Conservation (phyloP, 2,113 vertebrate species). For the Nycticebus coucang region DNA sequence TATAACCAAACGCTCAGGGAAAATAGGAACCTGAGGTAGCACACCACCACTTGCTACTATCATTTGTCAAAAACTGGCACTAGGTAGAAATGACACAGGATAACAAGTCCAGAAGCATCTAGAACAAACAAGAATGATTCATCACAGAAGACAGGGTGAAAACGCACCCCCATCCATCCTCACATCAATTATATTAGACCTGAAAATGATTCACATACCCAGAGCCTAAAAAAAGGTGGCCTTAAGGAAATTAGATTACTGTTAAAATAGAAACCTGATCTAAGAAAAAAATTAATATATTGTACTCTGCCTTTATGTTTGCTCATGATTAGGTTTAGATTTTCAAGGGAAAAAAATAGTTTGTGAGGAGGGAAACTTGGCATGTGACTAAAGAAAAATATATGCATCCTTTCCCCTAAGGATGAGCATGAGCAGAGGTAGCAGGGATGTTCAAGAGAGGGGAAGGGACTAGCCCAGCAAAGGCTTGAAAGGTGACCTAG, state of each 20-base stretch:
- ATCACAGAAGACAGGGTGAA: constrained; percentile 64
- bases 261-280: constrained; percentile 35
- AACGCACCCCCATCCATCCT: constrained; percentile 40
- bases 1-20: constrained; percentile 67
- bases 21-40: constrained; percentile 70
- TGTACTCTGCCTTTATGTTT: background rate
- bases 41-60: constrained; percentile 45
- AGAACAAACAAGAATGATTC: constrained; percentile 80
- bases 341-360: background rate
- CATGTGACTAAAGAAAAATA: constrained; percentile 23
- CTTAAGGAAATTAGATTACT: background rate
- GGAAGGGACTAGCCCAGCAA: background rate
- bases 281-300: constrained; percentile 23
- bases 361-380: background rate
- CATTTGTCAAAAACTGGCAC: constrained; percentile 79
- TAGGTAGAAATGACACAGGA: constrained; percentile 72
- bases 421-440: background rate
- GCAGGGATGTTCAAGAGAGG: background rate
- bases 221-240: background rate
- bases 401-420: background rate
- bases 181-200: constrained; percentile 28
- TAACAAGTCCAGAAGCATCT: constrained; percentile 79
- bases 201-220: constrained; percentile 34
- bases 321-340: background rate
- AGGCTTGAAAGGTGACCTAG: background rate